These are phyloP conservation scores for Odontomachus brunneus DNA, from an alignment of 1,140 invertebrate genomes.

Conservation along the genomic window DNA sequence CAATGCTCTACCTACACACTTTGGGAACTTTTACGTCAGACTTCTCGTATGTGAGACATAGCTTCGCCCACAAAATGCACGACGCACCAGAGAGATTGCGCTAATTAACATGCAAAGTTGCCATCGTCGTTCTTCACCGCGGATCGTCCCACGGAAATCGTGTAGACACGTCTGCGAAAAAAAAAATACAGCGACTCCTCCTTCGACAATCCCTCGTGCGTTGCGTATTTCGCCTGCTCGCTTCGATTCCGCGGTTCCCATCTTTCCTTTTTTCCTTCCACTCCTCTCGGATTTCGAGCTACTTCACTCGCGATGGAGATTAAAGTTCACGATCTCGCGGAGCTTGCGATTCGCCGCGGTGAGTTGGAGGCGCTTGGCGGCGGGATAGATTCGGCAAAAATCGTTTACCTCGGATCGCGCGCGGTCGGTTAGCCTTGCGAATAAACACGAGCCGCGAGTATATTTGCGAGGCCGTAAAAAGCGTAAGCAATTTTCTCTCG, in stretches of 20 bases:
- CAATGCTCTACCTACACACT: too few relatives aligned
- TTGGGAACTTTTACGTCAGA: too few relatives aligned
- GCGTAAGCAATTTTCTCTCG: conserved; percentile 70
- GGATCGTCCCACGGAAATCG: neutral
- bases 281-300: neutral
- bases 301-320: conserved; percentile 27
- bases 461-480: conserved; percentile 63
- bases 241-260: neutral
- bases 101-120: too few relatives aligned
- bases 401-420: conserved; percentile 61
- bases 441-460: conserved; percentile 62
- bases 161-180: neutral
- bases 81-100: too few relatives aligned
- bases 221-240: neutral
- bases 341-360: neutral
- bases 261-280: neutral
- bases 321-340: conserved; percentile 41
- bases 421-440: conserved; percentile 47
- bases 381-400: conserved; percentile 56
- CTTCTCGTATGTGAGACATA: too few relatives aligned
- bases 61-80: too few relatives aligned
- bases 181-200: conserved; percentile 4
- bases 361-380: too few relatives aligned
- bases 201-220: neutral
- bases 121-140: too few relatives aligned